Percentiles rank a stretch among this genome's conserved stretches.
Conservation (phyloP, 2,888 invertebrate genomes). For the Drosophila hamatofila region DNA sequence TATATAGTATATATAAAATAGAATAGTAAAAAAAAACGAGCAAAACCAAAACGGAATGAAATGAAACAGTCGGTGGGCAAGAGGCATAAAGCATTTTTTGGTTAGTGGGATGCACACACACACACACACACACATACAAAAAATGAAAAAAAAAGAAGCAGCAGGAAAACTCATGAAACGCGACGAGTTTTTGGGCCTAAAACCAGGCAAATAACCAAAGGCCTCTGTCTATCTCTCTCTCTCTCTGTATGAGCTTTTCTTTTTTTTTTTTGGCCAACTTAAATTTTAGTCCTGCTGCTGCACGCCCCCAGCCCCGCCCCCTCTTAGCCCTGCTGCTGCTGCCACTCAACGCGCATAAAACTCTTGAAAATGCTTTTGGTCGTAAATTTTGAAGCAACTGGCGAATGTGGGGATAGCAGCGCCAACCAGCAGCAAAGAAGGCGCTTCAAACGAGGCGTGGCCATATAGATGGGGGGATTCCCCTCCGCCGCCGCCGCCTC, state of each 20-base stretch:
- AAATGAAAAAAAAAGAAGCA: background rate
- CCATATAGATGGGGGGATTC: slow-evolving; percentile 1
- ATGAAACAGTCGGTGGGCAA: slow-evolving; percentile 25
- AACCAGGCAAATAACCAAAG: slow-evolving; percentile 43
- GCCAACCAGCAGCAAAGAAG: slow-evolving; percentile 4
- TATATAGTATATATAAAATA: slow-evolving; percentile 2
- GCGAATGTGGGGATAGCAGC: slow-evolving; percentile 31
- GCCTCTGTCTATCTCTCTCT: slow-evolving; percentile 8
- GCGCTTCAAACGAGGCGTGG: slow-evolving; percentile 5
- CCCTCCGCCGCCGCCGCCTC: no score
- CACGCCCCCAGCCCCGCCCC: background rate
- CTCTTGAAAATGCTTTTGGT: slow-evolving; percentile 80
- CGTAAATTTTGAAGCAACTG: slow-evolving; percentile 78
- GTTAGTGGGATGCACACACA: background rate
- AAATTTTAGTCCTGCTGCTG: slow-evolving; percentile 43
- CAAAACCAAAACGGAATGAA: slow-evolving; percentile 31
- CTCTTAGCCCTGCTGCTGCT: slow-evolving; percentile 18
- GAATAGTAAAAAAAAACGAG: slow-evolving; percentile 21
- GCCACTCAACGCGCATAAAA: slow-evolving; percentile 74
- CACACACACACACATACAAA: background rate
- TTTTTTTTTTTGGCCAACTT: slow-evolving; percentile 38
- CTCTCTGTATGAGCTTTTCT: slow-evolving; percentile 15
- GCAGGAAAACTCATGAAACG: slow-evolving; percentile 22
- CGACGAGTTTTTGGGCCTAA: slow-evolving; percentile 40
- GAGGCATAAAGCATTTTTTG: background rate